Evolutionary conservation across 1,140 invertebrate species (phyloP).

Genomic region (Bradysia coprophila): DNA sequence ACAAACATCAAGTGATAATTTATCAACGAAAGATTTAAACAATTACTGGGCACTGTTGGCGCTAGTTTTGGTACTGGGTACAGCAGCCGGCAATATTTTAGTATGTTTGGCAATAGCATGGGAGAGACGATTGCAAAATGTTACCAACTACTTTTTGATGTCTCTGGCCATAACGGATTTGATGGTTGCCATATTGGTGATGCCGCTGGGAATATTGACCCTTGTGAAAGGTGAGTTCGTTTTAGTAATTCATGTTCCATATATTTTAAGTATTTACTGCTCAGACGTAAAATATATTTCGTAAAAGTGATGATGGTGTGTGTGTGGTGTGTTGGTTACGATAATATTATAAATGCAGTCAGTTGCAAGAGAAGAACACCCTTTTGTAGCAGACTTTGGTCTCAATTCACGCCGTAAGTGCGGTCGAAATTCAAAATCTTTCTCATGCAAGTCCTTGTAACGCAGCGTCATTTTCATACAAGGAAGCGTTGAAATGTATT

Average conservation of each 20-base stretch:
- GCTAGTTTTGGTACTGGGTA: slow-evolving; percentile 63
- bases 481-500: no score
- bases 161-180: slow-evolving; percentile 90
- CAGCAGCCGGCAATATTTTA: slow-evolving; percentile 81
- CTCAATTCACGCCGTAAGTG: no score
- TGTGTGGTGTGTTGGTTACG: no score
- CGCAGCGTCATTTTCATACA: no score
- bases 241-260: background rate
- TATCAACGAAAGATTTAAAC: slow-evolving; percentile 21
- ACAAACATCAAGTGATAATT: background rate
- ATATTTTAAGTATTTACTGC: no score
- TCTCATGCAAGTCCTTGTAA: no score
- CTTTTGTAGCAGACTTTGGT: no score
- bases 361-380: no score
- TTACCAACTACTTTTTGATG: slow-evolving; percentile 94
- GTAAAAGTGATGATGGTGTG: no score
- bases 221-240: slow-evolving; percentile 47
- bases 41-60: slow-evolving; percentile 61
- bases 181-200: slow-evolving; percentile 78
- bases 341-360: no score
- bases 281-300: no score
- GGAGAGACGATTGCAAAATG: slow-evolving; percentile 77
- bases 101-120: slow-evolving; percentile 83
- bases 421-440: no score
- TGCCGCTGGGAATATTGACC: slow-evolving; percentile 72